phyloP scores from a whole-genome alignment of 2,113 vertebrate species.

The Bos javanicus region DNA sequence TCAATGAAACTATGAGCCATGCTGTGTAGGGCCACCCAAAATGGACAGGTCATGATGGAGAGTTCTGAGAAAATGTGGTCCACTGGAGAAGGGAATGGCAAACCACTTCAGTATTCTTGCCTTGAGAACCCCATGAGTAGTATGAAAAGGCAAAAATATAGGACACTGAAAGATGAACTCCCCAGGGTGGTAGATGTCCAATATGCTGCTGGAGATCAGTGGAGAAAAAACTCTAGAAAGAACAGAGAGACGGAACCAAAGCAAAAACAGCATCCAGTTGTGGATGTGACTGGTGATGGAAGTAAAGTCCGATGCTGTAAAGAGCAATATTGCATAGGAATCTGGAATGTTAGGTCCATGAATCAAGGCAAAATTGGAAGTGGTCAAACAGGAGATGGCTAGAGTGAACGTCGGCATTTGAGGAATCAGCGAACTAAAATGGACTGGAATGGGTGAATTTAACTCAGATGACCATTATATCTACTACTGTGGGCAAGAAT shows the following conservation, averaged over 20 bases:
- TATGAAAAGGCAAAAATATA: neutral
- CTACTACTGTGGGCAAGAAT: neutral
- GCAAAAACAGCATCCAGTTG: neutral
- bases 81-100: neutral
- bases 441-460: neutral
- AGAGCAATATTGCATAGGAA: neutral
- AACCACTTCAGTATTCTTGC: neutral
- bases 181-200: neutral
- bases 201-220: neutral
- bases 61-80: neutral
- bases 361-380: neutral
- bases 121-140: neutral
- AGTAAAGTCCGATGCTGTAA: neutral
- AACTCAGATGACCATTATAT: neutral
- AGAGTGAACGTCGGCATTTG: neutral
- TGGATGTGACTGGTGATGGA: neutral
- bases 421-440: neutral
- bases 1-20: neutral
- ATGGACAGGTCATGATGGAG: neutral
- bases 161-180: neutral
- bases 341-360: neutral
- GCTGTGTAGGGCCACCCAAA: neutral
- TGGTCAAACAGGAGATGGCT: neutral
- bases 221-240: neutral
- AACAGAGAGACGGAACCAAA: neutral